Conservation (phyloP, 2,888 invertebrate genomes). For the Mylabris sibirica region DNA sequence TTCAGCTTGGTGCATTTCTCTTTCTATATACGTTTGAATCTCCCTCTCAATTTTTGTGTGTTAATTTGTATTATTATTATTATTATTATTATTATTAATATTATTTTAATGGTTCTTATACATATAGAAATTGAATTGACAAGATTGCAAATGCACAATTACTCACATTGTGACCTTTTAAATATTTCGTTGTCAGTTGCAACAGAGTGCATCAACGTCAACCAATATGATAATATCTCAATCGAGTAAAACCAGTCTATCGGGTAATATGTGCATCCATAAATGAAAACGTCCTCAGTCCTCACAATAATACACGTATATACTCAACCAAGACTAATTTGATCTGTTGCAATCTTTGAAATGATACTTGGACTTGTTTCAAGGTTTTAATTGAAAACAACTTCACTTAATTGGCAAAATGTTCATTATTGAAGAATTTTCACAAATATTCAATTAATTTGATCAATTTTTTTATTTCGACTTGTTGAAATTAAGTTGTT, state of each 20-base stretch:
- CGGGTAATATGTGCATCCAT: conserved; percentile 42
- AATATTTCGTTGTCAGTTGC: conserved; percentile 40
- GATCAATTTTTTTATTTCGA: no score
- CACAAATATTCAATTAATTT: no score
- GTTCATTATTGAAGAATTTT: background rate
- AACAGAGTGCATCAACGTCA: conserved; percentile 44
- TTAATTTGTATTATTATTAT: no score
- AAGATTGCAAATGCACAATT: conserved; percentile 22
- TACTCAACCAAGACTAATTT: conserved; percentile 40
- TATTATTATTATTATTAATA: no score
- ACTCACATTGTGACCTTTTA: conserved; percentile 28
- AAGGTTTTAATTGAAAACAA: conserved; percentile 8
- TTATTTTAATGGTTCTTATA: background rate
- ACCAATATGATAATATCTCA: conserved; percentile 49
- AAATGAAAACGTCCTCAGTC: conserved; percentile 33
- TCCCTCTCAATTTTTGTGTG: background rate
- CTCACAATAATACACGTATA: background rate
- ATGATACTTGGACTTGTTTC: background rate
- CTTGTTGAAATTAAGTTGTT: conserved; percentile 29
- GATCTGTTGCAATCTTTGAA: conserved; percentile 35
- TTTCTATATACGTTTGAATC: background rate
- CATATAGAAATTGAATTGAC: background rate
- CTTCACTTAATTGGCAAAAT: background rate
- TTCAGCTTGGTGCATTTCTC: conserved; percentile 9
- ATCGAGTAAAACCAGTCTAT: conserved; percentile 49